phyloP scores from a whole-genome alignment of 2,797 vertebrate species.

The Gymnothorax reevesii region DNA sequence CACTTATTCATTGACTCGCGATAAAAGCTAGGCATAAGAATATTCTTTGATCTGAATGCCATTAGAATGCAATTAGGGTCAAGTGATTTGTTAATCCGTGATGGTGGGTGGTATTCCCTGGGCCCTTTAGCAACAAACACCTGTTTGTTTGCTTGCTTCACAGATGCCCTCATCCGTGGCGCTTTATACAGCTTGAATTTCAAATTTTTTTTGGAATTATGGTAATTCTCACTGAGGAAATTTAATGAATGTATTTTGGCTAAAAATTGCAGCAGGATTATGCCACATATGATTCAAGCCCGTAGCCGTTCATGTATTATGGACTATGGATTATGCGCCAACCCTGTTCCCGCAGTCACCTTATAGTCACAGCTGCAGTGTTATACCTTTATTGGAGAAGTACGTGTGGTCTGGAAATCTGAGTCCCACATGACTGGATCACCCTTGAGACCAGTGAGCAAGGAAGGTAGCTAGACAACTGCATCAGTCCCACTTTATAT shows the following conservation, averaged over 20 bases:
- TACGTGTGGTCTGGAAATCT: neutral
- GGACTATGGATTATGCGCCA: neutral
- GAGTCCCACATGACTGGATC: neutral
- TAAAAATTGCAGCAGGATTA: neutral
- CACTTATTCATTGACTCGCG: neutral
- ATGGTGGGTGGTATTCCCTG: neutral
- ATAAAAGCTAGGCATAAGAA: neutral
- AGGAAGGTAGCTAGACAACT: neutral
- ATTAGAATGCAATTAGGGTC: neutral
- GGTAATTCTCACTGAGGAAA: neutral
- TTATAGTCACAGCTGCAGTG: neutral
- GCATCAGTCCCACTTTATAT: neutral
- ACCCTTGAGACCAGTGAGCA: neutral
- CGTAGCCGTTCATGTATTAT: neutral
- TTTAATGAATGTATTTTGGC: neutral
- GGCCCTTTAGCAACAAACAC: neutral
- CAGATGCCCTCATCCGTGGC: neutral
- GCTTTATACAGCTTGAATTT: neutral
- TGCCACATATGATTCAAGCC: neutral
- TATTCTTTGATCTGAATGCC: constrained; percentile 4
- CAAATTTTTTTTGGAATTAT: neutral
- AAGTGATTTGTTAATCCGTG: neutral
- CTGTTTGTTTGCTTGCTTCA: neutral
- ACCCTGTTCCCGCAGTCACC: neutral
- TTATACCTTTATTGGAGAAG: neutral